Base-by-base conservation (phyloP, 2,888 invertebrate species). In the Papilio protenor region DNA sequence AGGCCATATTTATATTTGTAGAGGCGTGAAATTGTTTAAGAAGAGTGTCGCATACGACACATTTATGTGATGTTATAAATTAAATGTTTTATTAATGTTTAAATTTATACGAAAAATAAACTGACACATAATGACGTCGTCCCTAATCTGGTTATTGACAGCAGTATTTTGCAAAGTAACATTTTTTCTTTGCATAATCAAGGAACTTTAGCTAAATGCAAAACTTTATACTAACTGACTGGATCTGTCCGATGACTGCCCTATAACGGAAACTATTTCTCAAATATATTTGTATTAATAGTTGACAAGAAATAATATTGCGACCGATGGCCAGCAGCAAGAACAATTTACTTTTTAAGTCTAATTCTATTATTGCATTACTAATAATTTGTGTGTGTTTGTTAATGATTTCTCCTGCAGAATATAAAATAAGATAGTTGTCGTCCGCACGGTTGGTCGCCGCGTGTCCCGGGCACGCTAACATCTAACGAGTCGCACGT, bases 401-500 rank as follows among this genome's bases (percentile, higher is more conserved):
- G 27, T 73, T 23, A 27, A 45, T 70, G 23, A 52, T 52, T 27
- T 57, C 12, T n/a, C 11, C 66, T 69, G 66, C 66, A 69, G 66
- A 69, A 45, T n/a, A n/a, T 64, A 11, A 23, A 14, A 40, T 21
- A 12, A n/a, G 11, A 21, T 40, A 40, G 27, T 40, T 69, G 21
- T 45, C 45, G n/a, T 66, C 40, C 40, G 33, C 40, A 66, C 45
- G n/a, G 71, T 47, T 45, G 23, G 40, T 47, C 21, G 23, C 61
- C 21, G 78, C 78, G 78, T 78, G 75, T 76, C 71, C 33, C 66
- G 73, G 79, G 75, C 80, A 79, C 76, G 76, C 75, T 76, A 81
- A 81, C 79, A 84, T 87, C 89, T 94, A 92, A 93, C 90, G 84
- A 86, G 85, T 87, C 84, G 90, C 91, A 92, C 90, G 88, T 83